phyloP scores from a whole-genome alignment of 2,113 vertebrate genomes.

The Amazona guildingii region DNA sequence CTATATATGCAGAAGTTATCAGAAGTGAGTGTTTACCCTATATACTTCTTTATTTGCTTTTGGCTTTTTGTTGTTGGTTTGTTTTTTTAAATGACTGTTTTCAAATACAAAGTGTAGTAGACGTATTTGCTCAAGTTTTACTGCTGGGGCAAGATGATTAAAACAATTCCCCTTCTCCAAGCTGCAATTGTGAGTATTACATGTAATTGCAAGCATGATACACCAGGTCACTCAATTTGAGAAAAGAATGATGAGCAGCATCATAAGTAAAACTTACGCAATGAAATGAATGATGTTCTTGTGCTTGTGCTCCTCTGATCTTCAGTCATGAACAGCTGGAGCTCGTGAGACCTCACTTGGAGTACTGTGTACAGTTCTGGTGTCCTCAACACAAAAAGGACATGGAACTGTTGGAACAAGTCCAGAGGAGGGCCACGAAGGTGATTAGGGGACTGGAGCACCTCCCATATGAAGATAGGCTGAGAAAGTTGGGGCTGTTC shows the following conservation, averaged over 20 bases:
- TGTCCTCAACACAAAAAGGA: too few species aligned
- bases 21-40: neutral
- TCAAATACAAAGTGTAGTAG: fast-evolving
- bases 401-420: too few species aligned
- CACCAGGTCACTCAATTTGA: neutral
- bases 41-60: neutral
- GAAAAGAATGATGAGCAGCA: neutral
- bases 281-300: neutral
- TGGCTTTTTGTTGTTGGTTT: neutral
- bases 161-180: neutral
- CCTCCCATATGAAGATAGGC: too few species aligned
- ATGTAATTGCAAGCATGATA: neutral
- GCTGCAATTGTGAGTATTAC: neutral
- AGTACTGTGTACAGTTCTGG: too few species aligned
- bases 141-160: neutral
- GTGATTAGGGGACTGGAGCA: too few species aligned
- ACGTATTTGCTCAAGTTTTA: neutral
- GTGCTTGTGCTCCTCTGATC: neutral
- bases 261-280: neutral
- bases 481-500: too few species aligned
- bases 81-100: neutral
- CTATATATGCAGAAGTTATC: neutral
- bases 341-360: too few species aligned
- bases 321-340: neutral
- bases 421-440: too few species aligned